Evolutionary conservation across 2,797 vertebrate genomes (phyloP), one percentile per base, ranked within the genome.

Genomic region (Gambusia yucatana): DNA sequence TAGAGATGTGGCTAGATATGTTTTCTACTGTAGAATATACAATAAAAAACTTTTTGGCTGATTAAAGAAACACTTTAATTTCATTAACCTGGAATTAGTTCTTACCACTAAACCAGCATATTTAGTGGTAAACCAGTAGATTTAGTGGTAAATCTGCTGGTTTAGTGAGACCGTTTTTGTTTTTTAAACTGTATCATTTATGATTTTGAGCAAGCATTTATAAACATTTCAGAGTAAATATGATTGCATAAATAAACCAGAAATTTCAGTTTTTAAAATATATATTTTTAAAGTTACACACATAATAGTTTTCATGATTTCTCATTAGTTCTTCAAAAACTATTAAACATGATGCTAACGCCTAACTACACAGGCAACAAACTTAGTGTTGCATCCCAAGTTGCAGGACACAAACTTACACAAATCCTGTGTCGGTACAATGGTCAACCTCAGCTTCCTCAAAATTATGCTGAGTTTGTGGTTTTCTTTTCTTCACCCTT

Each of bases 381-480:
- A 46, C 3, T 0, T 14, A 63, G 28, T 46, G 17, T 17, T 9
- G 30, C 20, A 30, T 25, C 14, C 46, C 44, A 78, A 87, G 84
- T 79, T 61, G 22, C 22, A 65, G 52, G 70, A 57, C 57, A 48
- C 41, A 30, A 76, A 77, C 25, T 90, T 85, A 57, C 48, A 80
- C 77, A 92, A 90, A 69, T 41, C 73, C 30, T 33, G 36, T n/a
- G 74, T 76, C 71, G 59, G 69, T 28, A 43, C 22, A 33, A 39
- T 47, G 61, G 28, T 77, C 46, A 72, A 63, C 25, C 47, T 65
- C 59, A 55, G 77, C 77, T 93, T 91, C 81, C 86, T 78, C 14
- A 70, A 43, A 72, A 78, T 76, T 79, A 14, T 65, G 86, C 85
- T 80, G 78, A 55, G 88, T 90, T 82, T 82, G 85, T 46, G n/a